These are phyloP conservation scores for Brachynemurus nebulosus DNA, from an alignment of 2,888 invertebrate species.

Conservation along the genomic window DNA sequence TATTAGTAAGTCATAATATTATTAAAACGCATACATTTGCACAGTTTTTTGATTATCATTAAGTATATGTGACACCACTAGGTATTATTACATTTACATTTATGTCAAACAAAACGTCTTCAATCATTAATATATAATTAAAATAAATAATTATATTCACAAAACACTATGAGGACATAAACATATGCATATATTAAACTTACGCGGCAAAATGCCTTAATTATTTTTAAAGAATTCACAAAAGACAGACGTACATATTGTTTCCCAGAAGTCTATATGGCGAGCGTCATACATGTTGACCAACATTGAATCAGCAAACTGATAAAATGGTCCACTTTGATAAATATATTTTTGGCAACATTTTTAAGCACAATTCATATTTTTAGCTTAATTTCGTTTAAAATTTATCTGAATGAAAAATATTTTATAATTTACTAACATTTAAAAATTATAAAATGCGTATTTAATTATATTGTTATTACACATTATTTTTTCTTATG, in stretches of 20 bases:
- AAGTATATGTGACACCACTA: not conserved
- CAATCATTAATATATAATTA: not conserved
- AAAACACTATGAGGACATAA: constrained; percentile 3
- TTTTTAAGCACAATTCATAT: too few species aligned
- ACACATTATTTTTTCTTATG: too few species aligned
- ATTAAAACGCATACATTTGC: not conserved
- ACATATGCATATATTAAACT: constrained; percentile 3
- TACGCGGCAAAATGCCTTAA: constrained; percentile 4
- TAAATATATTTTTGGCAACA: too few species aligned
- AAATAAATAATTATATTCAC: not conserved
- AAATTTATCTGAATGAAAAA: too few species aligned
- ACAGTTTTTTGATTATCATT: not conserved
- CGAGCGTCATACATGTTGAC: constrained; percentile 6
- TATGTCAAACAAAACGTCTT: not conserved
- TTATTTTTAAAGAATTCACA: constrained; percentile 7
- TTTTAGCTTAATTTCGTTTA: too few species aligned
- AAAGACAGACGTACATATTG: constrained; percentile 10
- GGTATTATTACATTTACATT: not conserved
- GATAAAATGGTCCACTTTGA: too few species aligned
- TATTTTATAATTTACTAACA: too few species aligned
- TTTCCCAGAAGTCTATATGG: constrained; percentile 6
- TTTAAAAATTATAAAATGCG: too few species aligned
- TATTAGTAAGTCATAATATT: too few species aligned
- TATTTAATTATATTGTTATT: too few species aligned
- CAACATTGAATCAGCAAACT: too few species aligned